Conservation (phyloP, 2,113 vertebrate genomes). For the Coturnix japonica region DNA sequence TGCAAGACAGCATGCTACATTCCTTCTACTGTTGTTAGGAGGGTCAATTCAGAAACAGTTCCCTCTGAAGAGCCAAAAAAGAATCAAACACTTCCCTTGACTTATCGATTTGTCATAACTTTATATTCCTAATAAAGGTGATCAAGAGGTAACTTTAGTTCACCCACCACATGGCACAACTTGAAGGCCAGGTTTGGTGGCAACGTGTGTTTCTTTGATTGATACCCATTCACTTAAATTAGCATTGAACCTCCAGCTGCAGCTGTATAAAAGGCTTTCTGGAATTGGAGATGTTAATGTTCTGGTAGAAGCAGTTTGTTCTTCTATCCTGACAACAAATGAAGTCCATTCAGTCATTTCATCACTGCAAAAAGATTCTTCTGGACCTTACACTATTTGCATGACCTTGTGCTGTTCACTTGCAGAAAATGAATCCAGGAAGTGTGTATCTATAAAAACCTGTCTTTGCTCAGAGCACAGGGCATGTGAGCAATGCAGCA, state of each 20-base stretch:
- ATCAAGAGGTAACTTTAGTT: neutral
- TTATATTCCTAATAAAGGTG: neutral
- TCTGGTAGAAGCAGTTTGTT: neutral
- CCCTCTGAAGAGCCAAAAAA: neutral
- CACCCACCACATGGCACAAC: neutral
- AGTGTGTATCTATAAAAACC: neutral
- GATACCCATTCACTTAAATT: neutral
- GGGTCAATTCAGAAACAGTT: neutral
- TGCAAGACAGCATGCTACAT: rapidly evolving
- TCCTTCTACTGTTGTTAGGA: neutral
- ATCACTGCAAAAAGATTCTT: neutral
- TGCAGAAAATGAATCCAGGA: neutral
- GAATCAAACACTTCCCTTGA: neutral
- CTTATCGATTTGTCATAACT: rapidly evolving
- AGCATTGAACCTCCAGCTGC: neutral
- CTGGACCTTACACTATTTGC: neutral
- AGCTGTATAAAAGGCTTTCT: neutral
- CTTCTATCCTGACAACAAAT: neutral
- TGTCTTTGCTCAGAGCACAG: neutral
- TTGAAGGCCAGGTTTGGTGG: neutral
- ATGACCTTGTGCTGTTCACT: neutral
- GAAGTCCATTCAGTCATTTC: neutral
- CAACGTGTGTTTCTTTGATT: neutral
- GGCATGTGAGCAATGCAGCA: no score
- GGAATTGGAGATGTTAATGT: neutral